These are phyloP conservation scores for Coelinius sp. DNA, from an alignment of 2,888 invertebrate species.

Conservation along the genomic window DNA sequence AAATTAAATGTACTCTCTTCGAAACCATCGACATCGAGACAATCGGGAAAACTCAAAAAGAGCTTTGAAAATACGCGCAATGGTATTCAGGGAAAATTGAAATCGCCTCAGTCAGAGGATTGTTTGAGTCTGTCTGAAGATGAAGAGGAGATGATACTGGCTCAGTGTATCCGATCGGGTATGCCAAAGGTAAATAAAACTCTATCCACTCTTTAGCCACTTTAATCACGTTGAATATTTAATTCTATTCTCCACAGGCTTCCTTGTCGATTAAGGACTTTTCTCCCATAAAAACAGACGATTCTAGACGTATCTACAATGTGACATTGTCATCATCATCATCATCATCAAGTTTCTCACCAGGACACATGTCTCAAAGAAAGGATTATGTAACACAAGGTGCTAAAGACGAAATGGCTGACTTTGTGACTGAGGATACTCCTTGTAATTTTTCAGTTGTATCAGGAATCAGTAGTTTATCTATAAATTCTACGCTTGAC, in stretches of 20 bases:
- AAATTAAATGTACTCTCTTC: conserved; percentile 31
- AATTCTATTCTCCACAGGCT: conserved; percentile 5
- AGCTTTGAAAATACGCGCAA: conserved; percentile 34
- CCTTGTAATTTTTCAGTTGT: conserved; percentile 35
- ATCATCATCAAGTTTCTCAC: conserved; percentile 18
- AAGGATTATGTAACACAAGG: conserved; percentile 2
- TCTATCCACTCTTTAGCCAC: no score
- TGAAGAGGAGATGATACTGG: conserved; percentile 77
- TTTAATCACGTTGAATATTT: no score
- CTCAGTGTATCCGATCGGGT: conserved; percentile 78
- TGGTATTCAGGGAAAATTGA: conserved; percentile 26
- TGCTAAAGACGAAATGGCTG: conserved; percentile 26
- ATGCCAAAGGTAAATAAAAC: conserved; percentile 74
- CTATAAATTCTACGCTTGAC: conserved; percentile 16
- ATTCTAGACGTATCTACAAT: not conserved
- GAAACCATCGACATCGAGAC: conserved; percentile 41
- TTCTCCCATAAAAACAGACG: conserved; percentile 11
- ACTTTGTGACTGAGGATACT: conserved; percentile 36
- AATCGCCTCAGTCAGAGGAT: conserved; percentile 72
- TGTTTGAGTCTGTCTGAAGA: conserved; percentile 73
- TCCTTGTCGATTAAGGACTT: conserved; percentile 10
- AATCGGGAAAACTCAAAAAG: conserved; percentile 12
- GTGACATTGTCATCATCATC: no score
- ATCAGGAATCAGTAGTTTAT: conserved; percentile 31
- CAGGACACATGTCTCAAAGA: conserved; percentile 5